phyloP scores from a whole-genome alignment of 2,888 invertebrate genomes.

The Galeruca laticollis region DNA sequence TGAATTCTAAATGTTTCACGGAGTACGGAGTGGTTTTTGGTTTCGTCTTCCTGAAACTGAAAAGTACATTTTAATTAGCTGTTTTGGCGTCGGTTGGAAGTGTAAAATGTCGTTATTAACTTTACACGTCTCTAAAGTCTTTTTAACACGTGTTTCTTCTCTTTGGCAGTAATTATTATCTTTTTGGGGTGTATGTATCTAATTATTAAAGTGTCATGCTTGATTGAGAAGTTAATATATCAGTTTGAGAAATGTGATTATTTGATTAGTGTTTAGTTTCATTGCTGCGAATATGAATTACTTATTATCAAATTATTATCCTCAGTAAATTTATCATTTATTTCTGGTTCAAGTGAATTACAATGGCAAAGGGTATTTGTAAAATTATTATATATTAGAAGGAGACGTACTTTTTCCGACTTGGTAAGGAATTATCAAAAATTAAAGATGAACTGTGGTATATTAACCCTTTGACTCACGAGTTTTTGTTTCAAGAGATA shows the following conservation, averaged over 20 bases:
- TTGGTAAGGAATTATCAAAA: too few relatives aligned
- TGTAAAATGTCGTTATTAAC: constrained; percentile 48
- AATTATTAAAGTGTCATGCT: constrained; percentile 15
- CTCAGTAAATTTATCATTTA: too few relatives aligned
- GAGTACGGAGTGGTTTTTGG: constrained; percentile 26
- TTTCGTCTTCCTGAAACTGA: constrained; percentile 32
- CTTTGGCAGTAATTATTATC: constrained; percentile 2
- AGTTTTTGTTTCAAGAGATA: too few relatives aligned
- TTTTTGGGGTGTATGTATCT: constrained; percentile 1
- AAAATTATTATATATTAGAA: too few relatives aligned
- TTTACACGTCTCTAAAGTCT: constrained; percentile 24
- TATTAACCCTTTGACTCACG: too few relatives aligned
- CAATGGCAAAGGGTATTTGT: too few relatives aligned
- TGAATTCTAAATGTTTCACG: constrained; percentile 37
- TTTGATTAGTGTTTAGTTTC: not conserved
- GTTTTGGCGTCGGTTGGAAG: constrained; percentile 33
- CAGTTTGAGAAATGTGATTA: not conserved
- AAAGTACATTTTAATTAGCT: constrained; percentile 51
- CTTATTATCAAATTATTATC: not conserved
- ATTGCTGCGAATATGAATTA: not conserved
- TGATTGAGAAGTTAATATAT: constrained; percentile 12
- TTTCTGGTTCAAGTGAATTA: too few relatives aligned
- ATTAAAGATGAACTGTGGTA: too few relatives aligned
- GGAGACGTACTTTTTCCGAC: too few relatives aligned
- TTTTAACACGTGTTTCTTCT: constrained; percentile 40